phyloP scores from a whole-genome alignment of 2,113 vertebrate genomes.

The Daboia siamensis region DNA sequence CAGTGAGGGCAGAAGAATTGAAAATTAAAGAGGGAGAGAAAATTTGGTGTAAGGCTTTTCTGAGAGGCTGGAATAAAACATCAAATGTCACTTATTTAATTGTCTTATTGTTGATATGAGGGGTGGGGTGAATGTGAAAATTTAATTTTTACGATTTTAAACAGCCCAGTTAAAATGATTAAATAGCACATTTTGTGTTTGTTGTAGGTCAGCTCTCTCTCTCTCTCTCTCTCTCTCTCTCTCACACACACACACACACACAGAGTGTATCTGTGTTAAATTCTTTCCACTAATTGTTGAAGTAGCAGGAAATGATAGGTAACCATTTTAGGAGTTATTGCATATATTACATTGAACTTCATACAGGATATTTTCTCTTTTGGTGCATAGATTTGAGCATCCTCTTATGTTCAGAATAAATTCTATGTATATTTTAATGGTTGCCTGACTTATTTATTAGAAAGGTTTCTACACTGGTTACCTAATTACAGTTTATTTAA shows the following conservation, averaged over 20 bases:
- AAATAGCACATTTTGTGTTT: slow-evolving; percentile 12
- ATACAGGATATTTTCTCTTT: not conserved
- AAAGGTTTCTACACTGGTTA: not conserved
- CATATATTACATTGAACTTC: not conserved
- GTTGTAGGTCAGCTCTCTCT: not conserved
- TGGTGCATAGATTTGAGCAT: not conserved
- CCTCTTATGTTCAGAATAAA: not conserved
- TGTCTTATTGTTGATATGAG: slow-evolving; percentile 54
- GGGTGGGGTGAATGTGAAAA: slow-evolving; percentile 6
- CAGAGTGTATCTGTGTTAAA: slow-evolving; percentile 1
- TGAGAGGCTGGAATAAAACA: slow-evolving; percentile 68
- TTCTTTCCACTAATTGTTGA: slow-evolving; percentile 8
- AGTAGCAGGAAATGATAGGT: slow-evolving; percentile 5
- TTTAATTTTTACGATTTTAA: slow-evolving; percentile 49
- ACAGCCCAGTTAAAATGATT: slow-evolving; percentile 44
- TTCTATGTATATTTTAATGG: not conserved
- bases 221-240: not conserved
- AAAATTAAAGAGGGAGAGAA: slow-evolving; percentile 90
- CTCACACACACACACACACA: not conserved
- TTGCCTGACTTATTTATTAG: not conserved
- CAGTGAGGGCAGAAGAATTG: slow-evolving; percentile 93
- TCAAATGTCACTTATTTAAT: slow-evolving; percentile 67
- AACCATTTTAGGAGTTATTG: slow-evolving; percentile 21
- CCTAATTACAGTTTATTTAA: not conserved
- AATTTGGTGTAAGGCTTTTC: slow-evolving; percentile 71